Base-by-base conservation (phyloP, 2,113 vertebrate genomes). In the Oncorhynchus clarkii region DNA sequence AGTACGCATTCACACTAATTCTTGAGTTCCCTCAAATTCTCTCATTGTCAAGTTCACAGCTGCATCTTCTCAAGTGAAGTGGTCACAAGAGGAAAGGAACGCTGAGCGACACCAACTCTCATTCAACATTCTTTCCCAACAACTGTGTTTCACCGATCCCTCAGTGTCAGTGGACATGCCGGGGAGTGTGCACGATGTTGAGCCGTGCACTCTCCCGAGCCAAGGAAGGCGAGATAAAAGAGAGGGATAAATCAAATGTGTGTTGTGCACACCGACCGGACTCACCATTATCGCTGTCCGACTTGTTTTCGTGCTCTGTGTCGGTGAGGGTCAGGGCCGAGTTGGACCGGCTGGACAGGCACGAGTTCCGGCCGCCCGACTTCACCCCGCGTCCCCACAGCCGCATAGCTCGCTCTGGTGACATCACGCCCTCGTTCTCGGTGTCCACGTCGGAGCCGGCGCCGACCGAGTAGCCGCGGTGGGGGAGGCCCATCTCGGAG, bases 291-390 rank as follows among this genome's bases (percentile, higher is more conserved):
- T 99, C 98, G 86, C 96, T 99, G 95, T 99, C 98, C 0, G 98
- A 99, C 93, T 99, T 99, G 95, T 98, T 99, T 57, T 99, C 98
- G 0, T 98, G 97, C 86, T 99, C 98, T 0, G 97, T 99, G 89
- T 99, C 98, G 6, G 98, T 99, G 45, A 99, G 96, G 12, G 98
- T 99, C 88, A 99, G 95, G 81, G 94, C 96, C 1, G 98, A 99
- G 94, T 99, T 99, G 91, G 98, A 98, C 81, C 97, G 96, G 88
- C 98, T 99, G 67, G 98, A 99, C 82, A 98, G 93, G 90, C 97
- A 99, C 91, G 98, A 99, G 85, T 95, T 97, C 90, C 95, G 95
- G 82, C 95, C 97, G 83, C 95, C 97, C 1, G 97, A 95, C 87
- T 98, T 99, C 75, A 95, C 90, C 72, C 96, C 97, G 72, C 95